Conservation (phyloP, 1,140 invertebrate species). For the Meloidogyne floridensis region DNA sequence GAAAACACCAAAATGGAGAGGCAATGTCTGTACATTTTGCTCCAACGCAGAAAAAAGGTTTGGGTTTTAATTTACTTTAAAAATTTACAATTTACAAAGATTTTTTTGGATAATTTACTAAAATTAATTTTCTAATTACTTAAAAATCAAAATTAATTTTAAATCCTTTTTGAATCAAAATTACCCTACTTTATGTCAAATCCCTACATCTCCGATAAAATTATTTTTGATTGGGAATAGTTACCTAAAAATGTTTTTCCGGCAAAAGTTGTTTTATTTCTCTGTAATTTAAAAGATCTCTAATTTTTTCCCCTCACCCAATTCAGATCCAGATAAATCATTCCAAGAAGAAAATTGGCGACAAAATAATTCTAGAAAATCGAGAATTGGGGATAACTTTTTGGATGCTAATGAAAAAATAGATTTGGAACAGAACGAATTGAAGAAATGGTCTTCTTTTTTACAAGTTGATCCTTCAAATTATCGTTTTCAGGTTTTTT, state of each 20-base stretch:
- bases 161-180: no score
- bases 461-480: constrained; percentile 14
- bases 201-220: no score
- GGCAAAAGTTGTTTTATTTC: no score
- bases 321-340: background rate
- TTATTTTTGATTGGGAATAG: no score
- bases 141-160: no score
- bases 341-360: constrained; percentile 7
- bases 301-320: no score
- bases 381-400: constrained; percentile 23
- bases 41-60: background rate
- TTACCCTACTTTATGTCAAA: no score
- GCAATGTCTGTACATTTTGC: constrained; percentile 1
- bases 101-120: background rate
- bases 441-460: constrained; percentile 24
- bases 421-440: constrained; percentile 18
- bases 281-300: no score
- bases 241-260: no score
- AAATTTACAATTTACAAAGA: background rate
- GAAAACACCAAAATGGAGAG: background rate
- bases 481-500: constrained; percentile 21
- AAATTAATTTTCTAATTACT: no score
- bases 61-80: background rate
- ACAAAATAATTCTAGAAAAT: constrained; percentile 22
- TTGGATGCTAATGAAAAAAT: constrained; percentile 28